Percentiles rank a stretch among this genome's conserved stretches.
Evolutionary conservation across 2,113 vertebrate genomes (phyloP).

Genomic region (Nothocercus nigrocapillus): DNA sequence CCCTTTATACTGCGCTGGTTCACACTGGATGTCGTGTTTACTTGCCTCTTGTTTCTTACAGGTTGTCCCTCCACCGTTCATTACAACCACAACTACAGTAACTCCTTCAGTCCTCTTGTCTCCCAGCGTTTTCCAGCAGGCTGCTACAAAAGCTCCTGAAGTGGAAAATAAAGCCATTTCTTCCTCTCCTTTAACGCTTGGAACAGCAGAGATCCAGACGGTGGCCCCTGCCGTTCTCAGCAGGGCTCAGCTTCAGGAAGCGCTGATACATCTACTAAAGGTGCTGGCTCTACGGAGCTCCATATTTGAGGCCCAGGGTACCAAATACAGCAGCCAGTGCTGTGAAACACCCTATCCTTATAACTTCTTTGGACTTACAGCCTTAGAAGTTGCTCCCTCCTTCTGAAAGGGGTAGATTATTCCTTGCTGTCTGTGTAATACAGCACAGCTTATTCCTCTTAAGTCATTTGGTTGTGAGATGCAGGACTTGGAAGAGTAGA

Average conservation of each 20-base stretch:
- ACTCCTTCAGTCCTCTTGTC: constrained; percentile 88
- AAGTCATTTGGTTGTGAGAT: background rate
- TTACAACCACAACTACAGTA: constrained; percentile 75
- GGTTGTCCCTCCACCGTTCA: constrained; percentile 79
- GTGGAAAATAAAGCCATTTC: constrained; percentile 75
- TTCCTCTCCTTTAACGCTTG: constrained; percentile 76
- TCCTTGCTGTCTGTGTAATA: background rate
- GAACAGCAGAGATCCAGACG: constrained; percentile 73
- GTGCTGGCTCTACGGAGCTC: constrained; percentile 71
- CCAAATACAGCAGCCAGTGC: background rate
- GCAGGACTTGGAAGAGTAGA: background rate
- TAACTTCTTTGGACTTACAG: background rate
- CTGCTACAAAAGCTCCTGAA: constrained; percentile 79
- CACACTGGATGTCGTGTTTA: background rate
- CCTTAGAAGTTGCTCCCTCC: background rate
- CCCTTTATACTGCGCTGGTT: background rate
- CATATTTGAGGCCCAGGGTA: background rate
- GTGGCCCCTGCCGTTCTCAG: constrained; percentile 81
- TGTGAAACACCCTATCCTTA: background rate
- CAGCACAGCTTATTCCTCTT: background rate
- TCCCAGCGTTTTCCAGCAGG: constrained; percentile 93
- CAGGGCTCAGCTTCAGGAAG: constrained; percentile 91
- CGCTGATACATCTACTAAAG: constrained; percentile 94
- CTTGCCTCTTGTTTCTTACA: constrained; percentile 43
- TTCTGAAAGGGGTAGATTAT: background rate